Conservation (phyloP, 2,888 invertebrate genomes). For the Tenthredo scrophulariae region DNA sequence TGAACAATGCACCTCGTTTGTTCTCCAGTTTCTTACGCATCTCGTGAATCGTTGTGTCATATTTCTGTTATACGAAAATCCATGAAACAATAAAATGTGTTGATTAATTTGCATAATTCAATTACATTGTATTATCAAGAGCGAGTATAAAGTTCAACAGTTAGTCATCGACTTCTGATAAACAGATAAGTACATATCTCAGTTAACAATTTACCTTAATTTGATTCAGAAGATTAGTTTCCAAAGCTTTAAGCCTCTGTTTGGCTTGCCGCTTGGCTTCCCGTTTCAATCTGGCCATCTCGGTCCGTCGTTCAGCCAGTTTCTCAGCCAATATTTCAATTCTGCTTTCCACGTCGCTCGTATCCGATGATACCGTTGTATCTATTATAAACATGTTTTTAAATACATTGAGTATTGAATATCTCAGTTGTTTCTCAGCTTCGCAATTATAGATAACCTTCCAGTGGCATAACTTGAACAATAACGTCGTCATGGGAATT, state of each 20-base stretch:
- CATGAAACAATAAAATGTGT: neutral
- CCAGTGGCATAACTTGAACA: neutral
- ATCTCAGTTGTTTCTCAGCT: neutral
- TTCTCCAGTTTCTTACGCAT: conserved; percentile 75
- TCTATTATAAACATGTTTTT: conserved; percentile 62
- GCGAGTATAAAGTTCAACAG: conserved; percentile 18
- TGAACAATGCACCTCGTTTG: conserved; percentile 65
- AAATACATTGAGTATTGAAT: conserved; percentile 18
- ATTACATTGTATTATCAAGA: neutral
- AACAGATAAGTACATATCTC: neutral
- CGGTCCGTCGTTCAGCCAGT: conserved; percentile 73
- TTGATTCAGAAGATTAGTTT: conserved; percentile 75
- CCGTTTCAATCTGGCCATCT: conserved; percentile 74
- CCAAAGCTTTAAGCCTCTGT: conserved; percentile 72
- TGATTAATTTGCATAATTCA: neutral
- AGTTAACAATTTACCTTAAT: conserved; percentile 69
- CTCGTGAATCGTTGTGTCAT: conserved; percentile 75
- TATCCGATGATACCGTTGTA: conserved; percentile 75
- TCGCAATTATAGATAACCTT: neutral
- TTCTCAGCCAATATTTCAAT: conserved; percentile 75
- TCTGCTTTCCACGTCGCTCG: conserved; percentile 75
- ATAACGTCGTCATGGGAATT: neutral
- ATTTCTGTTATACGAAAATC: conserved; percentile 67
- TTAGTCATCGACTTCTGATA: neutral
- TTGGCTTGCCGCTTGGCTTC: conserved; percentile 75